Evolutionary conservation across 2,113 vertebrate genomes (phyloP).

Genomic region (Peromyscus polionotus): DNA sequence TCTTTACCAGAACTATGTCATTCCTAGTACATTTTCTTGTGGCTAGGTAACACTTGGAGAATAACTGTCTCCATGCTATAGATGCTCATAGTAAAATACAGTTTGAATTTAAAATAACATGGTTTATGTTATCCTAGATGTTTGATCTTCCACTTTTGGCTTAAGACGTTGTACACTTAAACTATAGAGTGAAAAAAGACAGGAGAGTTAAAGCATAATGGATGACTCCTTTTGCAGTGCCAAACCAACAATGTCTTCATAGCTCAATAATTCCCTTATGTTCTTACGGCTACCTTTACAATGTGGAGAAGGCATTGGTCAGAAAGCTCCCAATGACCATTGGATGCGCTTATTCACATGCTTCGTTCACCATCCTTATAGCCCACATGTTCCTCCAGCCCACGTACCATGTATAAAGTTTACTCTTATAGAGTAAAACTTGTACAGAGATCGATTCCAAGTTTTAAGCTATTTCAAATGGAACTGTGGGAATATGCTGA

Average conservation of each 20-base stretch:
- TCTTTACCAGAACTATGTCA: neutral
- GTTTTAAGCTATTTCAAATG: neutral
- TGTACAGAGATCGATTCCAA: neutral
- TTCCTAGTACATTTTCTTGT: constrained; percentile 2
- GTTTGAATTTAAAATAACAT: neutral
- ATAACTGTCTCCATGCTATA: neutral
- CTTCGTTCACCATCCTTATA: neutral
- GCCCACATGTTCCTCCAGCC: neutral
- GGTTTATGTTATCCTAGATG: neutral
- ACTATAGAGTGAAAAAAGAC: neutral
- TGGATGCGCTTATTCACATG: neutral
- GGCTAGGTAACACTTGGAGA: neutral
- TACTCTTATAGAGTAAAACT: neutral
- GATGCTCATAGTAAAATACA: neutral
- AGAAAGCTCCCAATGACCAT: neutral
- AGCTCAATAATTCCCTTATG: neutral
- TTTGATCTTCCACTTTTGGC: neutral
- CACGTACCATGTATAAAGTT: neutral
- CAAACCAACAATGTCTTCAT: neutral
- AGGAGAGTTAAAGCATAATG: neutral
- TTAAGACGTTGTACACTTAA: neutral
- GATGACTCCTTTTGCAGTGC: neutral
- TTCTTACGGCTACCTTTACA: neutral
- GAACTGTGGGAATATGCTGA: neutral
- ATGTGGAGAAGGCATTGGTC: neutral